phyloP scores from a whole-genome alignment of 2,113 vertebrate species.

The Pseudorasbora parva region DNA sequence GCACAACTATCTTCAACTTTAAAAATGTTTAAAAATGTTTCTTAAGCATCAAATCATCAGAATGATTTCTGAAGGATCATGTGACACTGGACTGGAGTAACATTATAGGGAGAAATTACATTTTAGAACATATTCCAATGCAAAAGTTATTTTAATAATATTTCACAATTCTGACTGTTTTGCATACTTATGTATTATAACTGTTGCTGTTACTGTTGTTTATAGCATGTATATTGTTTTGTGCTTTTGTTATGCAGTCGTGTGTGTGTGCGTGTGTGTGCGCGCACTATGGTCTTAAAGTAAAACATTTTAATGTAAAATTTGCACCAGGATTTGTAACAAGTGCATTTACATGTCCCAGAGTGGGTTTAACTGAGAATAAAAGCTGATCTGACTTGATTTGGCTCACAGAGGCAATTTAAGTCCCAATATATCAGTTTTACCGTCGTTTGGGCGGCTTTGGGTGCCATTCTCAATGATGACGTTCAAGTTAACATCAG shows the following conservation, averaged over 20 bases:
- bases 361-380: not conserved
- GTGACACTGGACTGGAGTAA: not conserved
- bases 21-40: not conserved
- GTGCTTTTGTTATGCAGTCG: not conserved
- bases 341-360: not conserved
- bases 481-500: conserved; percentile 41
- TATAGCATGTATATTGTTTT: not conserved
- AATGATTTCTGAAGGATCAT: not conserved
- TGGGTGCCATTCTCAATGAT: not conserved
- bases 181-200: not conserved
- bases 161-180: not conserved
- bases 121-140: not conserved
- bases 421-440: not conserved
- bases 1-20: not conserved
- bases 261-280: too few species aligned
- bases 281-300: too few species aligned
- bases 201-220: not conserved
- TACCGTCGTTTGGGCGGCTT: not conserved
- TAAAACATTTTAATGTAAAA: not conserved
- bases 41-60: not conserved
- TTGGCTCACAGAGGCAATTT: not conserved
- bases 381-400: not conserved
- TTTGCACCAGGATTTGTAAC: not conserved
- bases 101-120: not conserved
- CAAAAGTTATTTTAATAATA: not conserved